A percentile compares a stretch with the other conserved stretches of the same genome.
Conservation (phyloP, 2,113 vertebrate species). For the Odocoileus virginianus region DNA sequence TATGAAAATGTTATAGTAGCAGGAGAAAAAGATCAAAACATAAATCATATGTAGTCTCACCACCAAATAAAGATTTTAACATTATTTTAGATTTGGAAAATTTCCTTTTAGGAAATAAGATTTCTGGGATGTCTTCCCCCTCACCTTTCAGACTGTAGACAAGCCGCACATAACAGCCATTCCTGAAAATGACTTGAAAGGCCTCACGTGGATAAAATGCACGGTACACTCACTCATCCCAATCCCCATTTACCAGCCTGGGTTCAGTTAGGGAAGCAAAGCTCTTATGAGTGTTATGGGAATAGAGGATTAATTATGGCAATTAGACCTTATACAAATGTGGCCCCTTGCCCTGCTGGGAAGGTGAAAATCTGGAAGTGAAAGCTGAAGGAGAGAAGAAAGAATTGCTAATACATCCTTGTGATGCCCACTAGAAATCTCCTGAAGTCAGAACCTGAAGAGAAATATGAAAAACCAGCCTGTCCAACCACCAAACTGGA, state of each 20-base stretch:
- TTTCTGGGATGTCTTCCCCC: not conserved
- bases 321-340: not conserved
- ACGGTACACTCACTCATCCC: not conserved
- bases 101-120: not conserved
- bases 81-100: not conserved
- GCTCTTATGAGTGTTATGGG: not conserved
- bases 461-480: not conserved
- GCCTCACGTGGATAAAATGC: not conserved
- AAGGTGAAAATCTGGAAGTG: not conserved
- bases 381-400: not conserved
- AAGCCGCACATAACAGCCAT: not conserved
- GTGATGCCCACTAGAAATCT: not conserved
- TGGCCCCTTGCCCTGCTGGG: not conserved
- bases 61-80: not conserved
- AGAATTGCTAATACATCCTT: not conserved
- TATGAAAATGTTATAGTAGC: not conserved
- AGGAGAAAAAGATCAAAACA: not conserved
- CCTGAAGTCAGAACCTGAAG: not conserved
- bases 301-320: not conserved
- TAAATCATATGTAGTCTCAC: not conserved
- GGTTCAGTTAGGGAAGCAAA: not conserved
- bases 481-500: not conserved
- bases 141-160: not conserved
- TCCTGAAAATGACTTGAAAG: not conserved
- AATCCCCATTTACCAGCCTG: not conserved